Percentiles rank a stretch among this genome's conserved stretches.
Evolutionary conservation across 2,113 vertebrate species (phyloP).

Genomic region (Aleadryas rufinucha): DNA sequence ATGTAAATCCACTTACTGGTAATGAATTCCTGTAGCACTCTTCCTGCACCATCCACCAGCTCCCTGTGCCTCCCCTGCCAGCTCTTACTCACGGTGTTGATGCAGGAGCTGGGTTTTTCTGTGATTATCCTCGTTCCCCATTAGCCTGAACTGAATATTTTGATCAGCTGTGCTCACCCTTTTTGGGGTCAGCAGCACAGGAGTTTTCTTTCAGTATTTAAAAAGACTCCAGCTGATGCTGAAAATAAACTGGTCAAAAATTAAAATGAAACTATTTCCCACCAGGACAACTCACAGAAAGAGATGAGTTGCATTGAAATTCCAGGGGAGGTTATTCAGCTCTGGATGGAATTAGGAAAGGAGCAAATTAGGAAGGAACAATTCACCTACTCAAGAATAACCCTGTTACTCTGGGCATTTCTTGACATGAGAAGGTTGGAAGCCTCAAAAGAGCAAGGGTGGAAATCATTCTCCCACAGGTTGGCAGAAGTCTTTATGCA

Average conservation of each 20-base stretch:
- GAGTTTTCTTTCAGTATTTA: neutral
- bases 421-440: neutral
- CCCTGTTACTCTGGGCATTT: neutral
- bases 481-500: neutral
- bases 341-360: neutral
- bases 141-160: neutral
- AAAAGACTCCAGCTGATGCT: neutral
- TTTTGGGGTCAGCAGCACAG: neutral
- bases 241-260: neutral
- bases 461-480: neutral
- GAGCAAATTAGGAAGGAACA: neutral
- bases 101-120: neutral
- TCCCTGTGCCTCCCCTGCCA: fast-evolving
- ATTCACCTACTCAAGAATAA: neutral
- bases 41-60: fast-evolving
- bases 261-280: neutral
- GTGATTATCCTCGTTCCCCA: too few species aligned
- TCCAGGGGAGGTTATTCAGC: neutral
- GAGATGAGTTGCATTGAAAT: neutral
- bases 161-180: neutral
- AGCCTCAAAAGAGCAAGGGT: neutral
- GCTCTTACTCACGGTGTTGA: fast-evolving
- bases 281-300: neutral
- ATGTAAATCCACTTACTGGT: neutral
- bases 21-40: fast-evolving